A percentile compares a stretch with the other conserved stretches of the same genome.
Evolutionary conservation across 1,140 invertebrate genomes (phyloP).

Genomic region (Listronotus bonariensis): DNA sequence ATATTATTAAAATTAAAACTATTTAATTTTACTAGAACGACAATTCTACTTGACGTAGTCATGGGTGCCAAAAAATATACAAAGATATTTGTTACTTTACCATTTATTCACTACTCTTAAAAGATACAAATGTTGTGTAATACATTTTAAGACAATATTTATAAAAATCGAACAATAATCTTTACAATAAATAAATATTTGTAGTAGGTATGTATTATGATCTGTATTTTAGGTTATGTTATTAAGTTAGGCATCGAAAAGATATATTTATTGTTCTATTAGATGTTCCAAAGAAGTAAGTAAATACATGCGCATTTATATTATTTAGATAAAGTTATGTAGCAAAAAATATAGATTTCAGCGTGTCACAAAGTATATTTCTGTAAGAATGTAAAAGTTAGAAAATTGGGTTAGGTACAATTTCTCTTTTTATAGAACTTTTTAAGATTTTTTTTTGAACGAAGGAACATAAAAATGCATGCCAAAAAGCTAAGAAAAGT

Average conservation of each 20-base stretch:
- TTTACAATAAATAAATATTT: conserved; percentile 24
- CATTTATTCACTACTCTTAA: conserved; percentile 6
- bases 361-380: too few relatives aligned
- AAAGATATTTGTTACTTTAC: conserved; percentile 4
- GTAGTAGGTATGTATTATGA: conserved; percentile 6
- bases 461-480: too few relatives aligned
- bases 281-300: neutral
- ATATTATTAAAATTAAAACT: too few relatives aligned
- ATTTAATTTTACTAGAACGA: too few relatives aligned
- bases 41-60: conserved; percentile 4
- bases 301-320: too few relatives aligned
- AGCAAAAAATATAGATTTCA: too few relatives aligned
- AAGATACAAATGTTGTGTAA: conserved; percentile 9
- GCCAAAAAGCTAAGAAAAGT: too few relatives aligned
- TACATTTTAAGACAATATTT: conserved; percentile 29
- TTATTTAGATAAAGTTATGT: too few relatives aligned
- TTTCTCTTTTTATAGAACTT: too few relatives aligned
- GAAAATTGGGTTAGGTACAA: too few relatives aligned
- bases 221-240: neutral
- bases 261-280: neutral
- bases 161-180: conserved; percentile 26
- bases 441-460: too few relatives aligned
- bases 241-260: neutral
- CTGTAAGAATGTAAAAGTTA: too few relatives aligned
- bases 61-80: conserved; percentile 22